These are phyloP conservation scores for Hyperoplus lanceolatus DNA, from an alignment of 2,797 vertebrate species.

Conservation along the genomic window DNA sequence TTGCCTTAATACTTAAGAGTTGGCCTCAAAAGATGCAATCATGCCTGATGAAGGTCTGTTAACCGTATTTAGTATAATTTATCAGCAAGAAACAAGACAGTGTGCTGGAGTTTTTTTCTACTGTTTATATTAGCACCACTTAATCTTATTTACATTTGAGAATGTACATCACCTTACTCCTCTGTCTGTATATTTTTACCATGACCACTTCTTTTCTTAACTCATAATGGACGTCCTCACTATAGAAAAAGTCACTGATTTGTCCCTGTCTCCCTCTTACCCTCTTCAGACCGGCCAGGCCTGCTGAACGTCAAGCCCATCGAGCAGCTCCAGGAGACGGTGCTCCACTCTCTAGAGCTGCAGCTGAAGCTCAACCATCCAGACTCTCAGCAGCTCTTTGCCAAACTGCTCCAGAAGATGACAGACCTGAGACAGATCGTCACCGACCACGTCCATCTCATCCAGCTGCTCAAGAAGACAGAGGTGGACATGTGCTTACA, in stretches of 20 bases:
- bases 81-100: no score
- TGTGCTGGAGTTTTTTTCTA: no score
- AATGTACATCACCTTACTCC: not conserved
- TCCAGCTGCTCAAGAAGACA: conserved; percentile 95
- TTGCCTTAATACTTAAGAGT: no score
- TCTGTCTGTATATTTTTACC: not conserved
- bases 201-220: not conserved
- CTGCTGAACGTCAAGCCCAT: conserved; percentile 97
- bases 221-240: not conserved
- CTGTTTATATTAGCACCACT: not conserved
- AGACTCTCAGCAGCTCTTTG: conserved; percentile 95
- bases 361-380: conserved; percentile 97
- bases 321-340: conserved; percentile 96
- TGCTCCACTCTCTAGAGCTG: conserved; percentile 95
- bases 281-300: conserved; percentile 92
- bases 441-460: conserved; percentile 94
- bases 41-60: no score
- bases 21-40: no score
- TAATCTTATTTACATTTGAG: not conserved
- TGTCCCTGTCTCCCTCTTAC: conserved; percentile 19
- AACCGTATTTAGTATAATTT: no score
- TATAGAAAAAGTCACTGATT: conserved; percentile 3
- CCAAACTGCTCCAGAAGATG: conserved; percentile 99
- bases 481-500: conserved; percentile 96
- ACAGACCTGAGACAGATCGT: conserved; percentile 98